Percentiles rank a stretch among this genome's conserved stretches.
Evolutionary conservation across 2,113 vertebrate species (phyloP).

Genomic region (Forbesichthys agassizii): DNA sequence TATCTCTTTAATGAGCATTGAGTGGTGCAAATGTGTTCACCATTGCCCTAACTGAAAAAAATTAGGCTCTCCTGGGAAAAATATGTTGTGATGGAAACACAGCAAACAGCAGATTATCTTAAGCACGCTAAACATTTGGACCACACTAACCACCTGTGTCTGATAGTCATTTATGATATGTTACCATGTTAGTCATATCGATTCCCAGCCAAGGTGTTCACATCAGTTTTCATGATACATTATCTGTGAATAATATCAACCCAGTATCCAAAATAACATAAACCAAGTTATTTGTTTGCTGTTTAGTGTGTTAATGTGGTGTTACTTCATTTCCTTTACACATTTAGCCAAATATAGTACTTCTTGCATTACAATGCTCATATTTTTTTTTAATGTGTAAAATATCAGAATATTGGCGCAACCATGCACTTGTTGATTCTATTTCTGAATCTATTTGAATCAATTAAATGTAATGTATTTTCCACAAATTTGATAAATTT

Average conservation of each 20-base stretch:
- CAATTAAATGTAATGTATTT: too few relatives aligned
- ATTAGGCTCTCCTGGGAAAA: constrained; percentile 44
- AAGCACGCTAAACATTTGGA: constrained; percentile 48
- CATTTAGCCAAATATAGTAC: not conserved
- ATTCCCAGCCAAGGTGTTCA: constrained; percentile 56
- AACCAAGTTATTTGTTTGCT: constrained; percentile 4
- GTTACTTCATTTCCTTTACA: not conserved
- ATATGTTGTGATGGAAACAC: constrained; percentile 46
- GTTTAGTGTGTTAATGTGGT: not conserved
- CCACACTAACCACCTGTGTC: constrained; percentile 62
- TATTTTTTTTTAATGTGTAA: too few relatives aligned
- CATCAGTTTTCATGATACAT: constrained; percentile 36
- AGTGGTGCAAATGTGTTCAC: constrained; percentile 60
- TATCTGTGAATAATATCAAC: constrained; percentile 19
- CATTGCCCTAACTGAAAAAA: constrained; percentile 56
- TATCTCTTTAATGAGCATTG: constrained; percentile 73
- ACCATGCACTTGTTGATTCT: too few relatives aligned
- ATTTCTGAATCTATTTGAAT: too few relatives aligned
- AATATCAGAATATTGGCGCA: too few relatives aligned
- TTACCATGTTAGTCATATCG: constrained; percentile 33
- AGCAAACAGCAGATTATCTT: constrained; percentile 62
- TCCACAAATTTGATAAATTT: too few relatives aligned
- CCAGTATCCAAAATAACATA: not conserved
- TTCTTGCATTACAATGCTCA: not conserved
- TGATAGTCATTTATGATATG: constrained; percentile 46